phyloP scores from a whole-genome alignment of 2,113 vertebrate species.

The Felis catus region F.catus_Fca126_mat1.0 CM031416.1:10691001-10691500 shows the following conservation, averaged over 20 bases:
- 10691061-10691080: neutral
- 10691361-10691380: neutral
- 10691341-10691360: neutral
- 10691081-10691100: neutral
- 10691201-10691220: neutral
- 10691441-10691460: neutral
- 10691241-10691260: neutral
- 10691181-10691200: neutral
- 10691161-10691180: neutral
- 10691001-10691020: neutral
- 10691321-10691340: neutral
- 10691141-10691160: neutral
- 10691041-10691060: neutral
- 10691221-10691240: neutral
- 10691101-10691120: neutral
- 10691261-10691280: neutral
- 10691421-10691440: neutral
- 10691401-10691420: neutral
- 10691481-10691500: neutral
- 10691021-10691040: neutral
- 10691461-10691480: neutral
- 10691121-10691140: neutral
- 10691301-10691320: neutral
- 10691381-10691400: neutral
- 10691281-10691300: neutral